Base-by-base conservation (phyloP, 2,113 vertebrate genomes). In the Spheniscus mendiculus region DNA sequence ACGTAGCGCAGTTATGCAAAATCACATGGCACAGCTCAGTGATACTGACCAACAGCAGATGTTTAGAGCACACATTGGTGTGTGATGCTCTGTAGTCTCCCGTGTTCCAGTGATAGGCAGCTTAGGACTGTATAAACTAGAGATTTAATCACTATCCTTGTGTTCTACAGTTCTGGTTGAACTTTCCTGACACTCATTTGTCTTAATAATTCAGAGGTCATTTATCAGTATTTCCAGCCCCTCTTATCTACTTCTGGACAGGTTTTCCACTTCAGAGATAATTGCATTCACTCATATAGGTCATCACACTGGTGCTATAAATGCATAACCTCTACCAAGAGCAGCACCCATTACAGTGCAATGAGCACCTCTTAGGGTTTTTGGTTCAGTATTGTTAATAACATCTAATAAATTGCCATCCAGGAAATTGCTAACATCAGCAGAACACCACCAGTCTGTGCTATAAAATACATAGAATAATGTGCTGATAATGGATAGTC, bases 211-310 rank as follows among this genome's bases (percentile, higher is more conserved):
- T 79, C 32, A 65, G 21, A 79, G 52, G 30, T 59, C 6, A 58
- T 69, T 79, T 45, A 40, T 83, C 36, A 66, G 34, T 65, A 65
- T 85, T 87, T 90, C 73, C 49, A 80, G 0, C 19, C 61, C 16
- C 47, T 84, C 23, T 96, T 70, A 67, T 2, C 42, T 84, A 22
- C 53, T 85, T 85, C 65, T 93, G 70, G 70, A 42, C 26, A 73
- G 56, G 52, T 93, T 93, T 97, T 85, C 40, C 27, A 42, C 56
- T 96, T 93, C 58, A 88, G 74, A 85, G 84, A 29, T 83, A 83
- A 70, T 83, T 85, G 78, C 11, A 7, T 83, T 95, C 30, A 18
- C 40, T 96, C 56, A 18, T 67, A 47, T 3, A 82, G 52, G 21
- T 87, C 73, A 56, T 91, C 20, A 6, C 53, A 17, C 49, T 56